A percentile compares a stretch with the other conserved stretches of the same genome.
Evolutionary conservation across 2,113 vertebrate genomes (phyloP).

Genomic region (Ceyx margarethae): DNA sequence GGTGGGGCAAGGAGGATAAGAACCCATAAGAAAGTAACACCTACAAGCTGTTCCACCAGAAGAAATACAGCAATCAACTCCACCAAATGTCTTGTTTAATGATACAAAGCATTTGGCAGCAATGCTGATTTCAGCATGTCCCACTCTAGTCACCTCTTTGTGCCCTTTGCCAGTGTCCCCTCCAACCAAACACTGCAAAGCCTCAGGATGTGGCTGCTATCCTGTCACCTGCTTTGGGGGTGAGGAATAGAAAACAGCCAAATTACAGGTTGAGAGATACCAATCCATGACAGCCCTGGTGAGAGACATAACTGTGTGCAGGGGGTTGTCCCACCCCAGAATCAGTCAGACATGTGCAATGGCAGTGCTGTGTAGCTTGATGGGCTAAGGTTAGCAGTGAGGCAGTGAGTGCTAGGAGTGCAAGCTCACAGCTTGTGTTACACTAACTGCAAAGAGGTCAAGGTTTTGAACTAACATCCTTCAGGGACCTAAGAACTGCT

Average conservation of each 20-base stretch:
- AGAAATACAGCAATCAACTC: background rate
- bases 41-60: background rate
- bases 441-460: background rate
- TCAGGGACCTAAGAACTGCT: background rate
- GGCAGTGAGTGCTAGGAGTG: background rate
- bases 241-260: background rate
- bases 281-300: rapidly evolving
- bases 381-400: background rate
- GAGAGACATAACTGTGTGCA: background rate
- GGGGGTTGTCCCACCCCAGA: background rate
- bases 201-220: rapidly evolving
- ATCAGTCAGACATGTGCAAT: background rate
- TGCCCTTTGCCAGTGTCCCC: background rate
- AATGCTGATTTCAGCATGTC: background rate
- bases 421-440: background rate
- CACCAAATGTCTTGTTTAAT: background rate
- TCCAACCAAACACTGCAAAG: background rate
- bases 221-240: background rate
- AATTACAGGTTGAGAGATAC: background rate
- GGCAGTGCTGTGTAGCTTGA: background rate
- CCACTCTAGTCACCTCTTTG: background rate
- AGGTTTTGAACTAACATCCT: background rate
- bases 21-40: background rate
- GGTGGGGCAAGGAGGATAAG: background rate
- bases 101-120: background rate